Evolutionary conservation across 2,113 vertebrate species (phyloP), one percentile per base, ranked within the genome.

Genomic region (Phrynosoma blainvillii): DNA sequence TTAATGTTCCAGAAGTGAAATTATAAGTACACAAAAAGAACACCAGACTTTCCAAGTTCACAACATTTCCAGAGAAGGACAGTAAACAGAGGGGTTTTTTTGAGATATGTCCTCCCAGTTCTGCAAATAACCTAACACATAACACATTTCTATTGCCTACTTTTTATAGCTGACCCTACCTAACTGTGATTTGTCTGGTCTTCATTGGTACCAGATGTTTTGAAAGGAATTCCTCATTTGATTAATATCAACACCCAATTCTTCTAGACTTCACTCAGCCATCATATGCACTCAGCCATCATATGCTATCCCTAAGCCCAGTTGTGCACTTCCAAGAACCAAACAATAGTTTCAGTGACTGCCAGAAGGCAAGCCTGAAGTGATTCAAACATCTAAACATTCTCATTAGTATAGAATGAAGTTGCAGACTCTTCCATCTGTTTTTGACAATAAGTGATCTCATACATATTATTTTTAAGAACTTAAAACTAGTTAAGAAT

Each of bases 151-250:
- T 65, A 7, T 84, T 20, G 7, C 54, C 7, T 65, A 54, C 91
- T 27, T 77, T 85, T 90, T 73, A 80, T 54, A 84, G 71, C 42
- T 88, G 65, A 79, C 76, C 84, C 89, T 32, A 21, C 6, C 16
- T 87, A 16, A 6, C 79, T 81, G 47, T 62, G 32, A 88, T 87
- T 91, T 88, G 36, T 66, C 21, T 88, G 79, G 59, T 52, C 85
- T 76, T 87, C 16, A 86, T 81, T 90, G 88, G 42, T 91, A 88
- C 18, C 56, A 92, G 62, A 86, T 59, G 14, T 83, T 88, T 18
- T 87, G 83, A 0, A 10, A 90, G 78, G 87, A 47, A 71, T 4
- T 0, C 80, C 36, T 75, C 77, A 0, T 79, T 88, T 91, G 25
- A 47, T 89, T 79, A 85, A 70, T 52, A 87, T 89, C 81, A 87